These are phyloP conservation scores for Lota lota DNA, from an alignment of 2,113 vertebrate species.

Conservation along the genomic window DNA sequence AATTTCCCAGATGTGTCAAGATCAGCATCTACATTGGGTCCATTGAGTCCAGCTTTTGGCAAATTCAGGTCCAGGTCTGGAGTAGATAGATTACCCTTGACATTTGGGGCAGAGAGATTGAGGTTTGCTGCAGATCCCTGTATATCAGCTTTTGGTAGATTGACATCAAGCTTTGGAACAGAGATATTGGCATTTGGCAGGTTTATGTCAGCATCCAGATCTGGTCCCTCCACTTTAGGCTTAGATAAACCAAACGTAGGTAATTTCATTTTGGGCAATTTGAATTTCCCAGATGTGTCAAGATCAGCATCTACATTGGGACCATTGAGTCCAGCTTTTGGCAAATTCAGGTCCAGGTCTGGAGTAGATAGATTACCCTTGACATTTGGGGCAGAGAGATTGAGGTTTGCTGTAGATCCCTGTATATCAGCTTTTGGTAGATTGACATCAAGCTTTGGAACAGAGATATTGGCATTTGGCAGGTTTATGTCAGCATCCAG, in stretches of 20 bases:
- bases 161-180: not conserved
- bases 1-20: constrained; percentile 39
- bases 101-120: constrained; percentile 11
- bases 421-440: constrained; percentile 15
- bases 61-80: constrained; percentile 39
- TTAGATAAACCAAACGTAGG: constrained; percentile 36
- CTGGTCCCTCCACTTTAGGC: constrained; percentile 31
- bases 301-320: constrained; percentile 43
- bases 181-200: constrained; percentile 9
- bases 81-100: constrained; percentile 19
- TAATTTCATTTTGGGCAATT: constrained; percentile 40
- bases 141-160: constrained; percentile 5
- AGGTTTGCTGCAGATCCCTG: constrained; percentile 36
- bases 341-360: constrained; percentile 36
- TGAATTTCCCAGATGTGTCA: constrained; percentile 37
- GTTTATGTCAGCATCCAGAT: constrained; percentile 26
- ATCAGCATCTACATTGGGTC: constrained; percentile 39
- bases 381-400: constrained; percentile 19
- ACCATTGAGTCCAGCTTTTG: constrained; percentile 37
- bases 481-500: constrained; percentile 23
- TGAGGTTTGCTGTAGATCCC: constrained; percentile 17
- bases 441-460: constrained; percentile 23
- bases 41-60: constrained; percentile 38
- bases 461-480: constrained; percentile 25
- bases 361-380: constrained; percentile 22